Evolutionary conservation across 1,140 invertebrate species (phyloP), one percentile per base, ranked within the genome.

Genomic region (Brachionus calyciflorus): DNA sequence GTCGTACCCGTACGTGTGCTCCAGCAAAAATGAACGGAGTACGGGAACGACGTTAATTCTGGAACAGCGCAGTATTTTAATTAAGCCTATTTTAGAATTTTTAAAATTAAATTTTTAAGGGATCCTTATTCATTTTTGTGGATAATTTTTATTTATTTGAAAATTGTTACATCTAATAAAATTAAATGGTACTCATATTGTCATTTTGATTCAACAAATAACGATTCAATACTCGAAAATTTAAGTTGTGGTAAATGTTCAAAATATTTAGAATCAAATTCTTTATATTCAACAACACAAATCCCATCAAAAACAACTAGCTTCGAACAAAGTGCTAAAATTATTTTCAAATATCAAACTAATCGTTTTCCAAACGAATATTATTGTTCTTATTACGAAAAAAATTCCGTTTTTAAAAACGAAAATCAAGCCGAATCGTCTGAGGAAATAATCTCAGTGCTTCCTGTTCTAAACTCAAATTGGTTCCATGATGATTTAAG

Each of bases 171-270:
- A 7, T 37, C 19, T 1, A 46, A 24, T 44, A 65, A 24, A 65
- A 65, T 65, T 14, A 65, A 65, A 44, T 65, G 60, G 60, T 65
- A 44, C 40, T 37, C 37, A 10, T 65, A 65, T 44, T 65, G 60
- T 24, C 40, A 65, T 28, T 65, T 65, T 9, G 40, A 65, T 41
- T 65, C 60, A 12, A 44, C 60, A n/a, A 41, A 44, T 37, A 41
- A 46, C 10, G 12, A 26, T 24, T 19, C 19, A 12, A 9, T 1
- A 9, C 12, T 65, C 2, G 60, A 65, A 21, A 44, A 28, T 41
- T 28, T 65, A n/a, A 65, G 37, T 24, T 65, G 60, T n/a, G 60
- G 60, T 10, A 65, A 44, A 37, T 65, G 60, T 10, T 65, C 33
- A 10, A 44, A 65, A 44, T 37, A 41, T 9, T 65, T 24, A 2